Evolutionary conservation across 2,888 invertebrate species (phyloP), one percentile per base, ranked within the genome.

Genomic region (Megalurothrips usitatus): DNA sequence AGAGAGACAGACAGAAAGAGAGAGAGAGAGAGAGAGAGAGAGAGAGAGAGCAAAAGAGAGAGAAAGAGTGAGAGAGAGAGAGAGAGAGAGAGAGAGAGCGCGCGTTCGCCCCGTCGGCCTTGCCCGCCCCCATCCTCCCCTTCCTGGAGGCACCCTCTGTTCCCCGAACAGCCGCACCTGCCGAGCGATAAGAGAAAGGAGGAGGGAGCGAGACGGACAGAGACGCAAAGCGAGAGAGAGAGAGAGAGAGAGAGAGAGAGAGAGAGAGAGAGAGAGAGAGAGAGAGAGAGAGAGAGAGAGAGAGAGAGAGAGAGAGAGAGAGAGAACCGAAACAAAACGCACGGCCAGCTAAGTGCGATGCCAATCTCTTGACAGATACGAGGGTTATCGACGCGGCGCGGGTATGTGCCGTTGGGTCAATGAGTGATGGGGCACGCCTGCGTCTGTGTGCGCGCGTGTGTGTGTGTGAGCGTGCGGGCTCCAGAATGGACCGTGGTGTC

Each of bases 241-340:
- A 52, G 52, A 52, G 52, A 52, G 52, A 52, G 52, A 52, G 52
- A 52, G 52, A 52, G 52, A 52, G 52, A 52, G 52, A 52, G 52
- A 52, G 52, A 52, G 52, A 52, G 52, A 52, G 52, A 52, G 52
- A 52, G 52, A 52, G 52, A 52, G 58, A 58, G 58, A 58, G 58
- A 58, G 58, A 58, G 58, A 58, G 58, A 58, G 58, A 58, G 58
- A 58, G 58, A 58, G 58, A 58, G 58, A 58, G 58, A 58, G 58
- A 58, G 58, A 58, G 58, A 58, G 58, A 58, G 58, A 58, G 58
- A 58, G 58, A 58, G 58, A 58, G 58, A 58, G 58, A 58, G 58
- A 58, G 58, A 58, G 58, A 10, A 0, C 34, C 34, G 34, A 43
- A 43, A 43, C 34, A 43, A 43, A 43, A 43, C 34, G 34, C 34